Evolutionary conservation across 2,113 vertebrate genomes (phyloP), one percentile per base, ranked within the genome.

Genomic region (Takifugu flavidus): DNA sequence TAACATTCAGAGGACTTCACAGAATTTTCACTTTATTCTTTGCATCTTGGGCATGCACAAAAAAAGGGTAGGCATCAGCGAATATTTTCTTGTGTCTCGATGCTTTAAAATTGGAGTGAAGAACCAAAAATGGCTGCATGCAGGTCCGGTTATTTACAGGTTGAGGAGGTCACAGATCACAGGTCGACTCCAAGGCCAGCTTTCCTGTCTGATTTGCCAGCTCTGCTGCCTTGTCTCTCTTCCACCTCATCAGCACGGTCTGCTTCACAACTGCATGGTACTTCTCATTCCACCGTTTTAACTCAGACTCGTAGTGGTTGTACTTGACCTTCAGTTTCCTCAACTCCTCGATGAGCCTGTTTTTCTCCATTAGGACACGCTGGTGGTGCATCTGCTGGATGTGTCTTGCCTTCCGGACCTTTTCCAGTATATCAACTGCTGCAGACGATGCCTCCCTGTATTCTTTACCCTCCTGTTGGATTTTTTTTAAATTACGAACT

Each of bases 301-400:
- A 57, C 13, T 84, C 71, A 7, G 92, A 89, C 56, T 95, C 92
- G 31, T 91, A 93, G 1, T 87, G 89, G 47, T 88, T 86, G 76
- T 94, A 94, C 84, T 94, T 93, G 43, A 80, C 65, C 78, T 92
- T 94, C 53, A 98, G 85, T 86, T 87, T 91, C 79, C 90, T 93
- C 10, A 95, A 87, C 51, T 95, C 94, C 81, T 80, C 83, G 27
- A 92, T 86, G 39, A 99, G 89, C 46, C 69, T 88, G 72, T 90
- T 91, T 69, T 92, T 95, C 82, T 98, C 95, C 78, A 96, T 94
- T 15, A 91, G 56, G 2, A 93, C 77, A 29, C 90, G 90, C 25
- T 88, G 92, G 25, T 96, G 93, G 29, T 92, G 91, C 92, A 95
- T 85, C 31, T 88, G 85, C 67, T 96, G 93, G 57, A 91, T 88